Conservation (phyloP, 1,140 invertebrate species). For the Zeugodacus cucurbitae region DNA sequence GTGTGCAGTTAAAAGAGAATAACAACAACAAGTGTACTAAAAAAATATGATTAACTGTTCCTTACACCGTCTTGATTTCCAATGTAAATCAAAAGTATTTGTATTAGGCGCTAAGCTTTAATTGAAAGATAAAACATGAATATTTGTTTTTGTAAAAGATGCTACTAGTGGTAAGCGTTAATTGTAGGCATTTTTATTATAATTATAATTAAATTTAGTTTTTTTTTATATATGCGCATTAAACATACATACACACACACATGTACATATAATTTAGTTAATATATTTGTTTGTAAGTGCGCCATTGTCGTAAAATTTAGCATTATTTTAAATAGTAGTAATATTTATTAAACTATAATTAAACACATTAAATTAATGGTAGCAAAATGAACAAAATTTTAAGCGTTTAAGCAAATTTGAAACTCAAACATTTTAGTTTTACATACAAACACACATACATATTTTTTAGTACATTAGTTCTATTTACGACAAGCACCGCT, state of each 20-base stretch:
- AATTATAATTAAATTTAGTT: not conserved
- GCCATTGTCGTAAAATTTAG: not conserved
- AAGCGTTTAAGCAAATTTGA: no score
- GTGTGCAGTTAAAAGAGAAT: not conserved
- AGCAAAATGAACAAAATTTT: no score
- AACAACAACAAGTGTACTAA: no score
- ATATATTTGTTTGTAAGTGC: not conserved
- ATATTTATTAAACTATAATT: not conserved
- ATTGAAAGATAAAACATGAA: not conserved
- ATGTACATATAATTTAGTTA: not conserved
- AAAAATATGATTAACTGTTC: not conserved
- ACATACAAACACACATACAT: no score
- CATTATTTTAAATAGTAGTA: not conserved
- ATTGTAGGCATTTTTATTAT: not conserved
- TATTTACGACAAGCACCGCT: no score
- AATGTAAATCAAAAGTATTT: conserved; percentile 6
- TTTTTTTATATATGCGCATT: not conserved
- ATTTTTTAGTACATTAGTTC: no score
- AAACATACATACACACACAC: not conserved
- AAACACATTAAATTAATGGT: not conserved
- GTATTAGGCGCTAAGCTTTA: not conserved
- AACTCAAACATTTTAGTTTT: no score
- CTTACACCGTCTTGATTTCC: not conserved
- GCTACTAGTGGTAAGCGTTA: conserved; percentile 8
- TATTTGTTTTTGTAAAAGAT: not conserved